A percentile compares a stretch with the other conserved stretches of the same genome.
Evolutionary conservation across 2,797 vertebrate species (phyloP).

Genomic region (Dermochelys coriacea): DNA sequence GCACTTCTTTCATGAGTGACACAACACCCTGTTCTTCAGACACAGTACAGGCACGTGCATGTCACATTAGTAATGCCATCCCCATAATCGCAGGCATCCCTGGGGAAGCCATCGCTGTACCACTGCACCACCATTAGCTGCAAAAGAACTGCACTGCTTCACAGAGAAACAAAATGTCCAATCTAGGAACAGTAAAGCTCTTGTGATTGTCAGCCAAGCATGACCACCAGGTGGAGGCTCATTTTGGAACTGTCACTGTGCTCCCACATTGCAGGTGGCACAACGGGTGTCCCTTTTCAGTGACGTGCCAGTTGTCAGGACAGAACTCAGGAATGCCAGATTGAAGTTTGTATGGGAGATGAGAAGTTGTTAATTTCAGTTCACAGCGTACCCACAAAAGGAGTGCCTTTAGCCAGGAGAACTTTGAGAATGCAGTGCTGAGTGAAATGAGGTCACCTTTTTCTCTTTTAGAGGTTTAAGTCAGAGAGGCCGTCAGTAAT

Average conservation of each 20-base stretch:
- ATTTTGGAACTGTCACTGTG: conserved; percentile 36
- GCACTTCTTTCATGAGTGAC: background rate
- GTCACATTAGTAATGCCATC: background rate
- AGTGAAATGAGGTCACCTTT: background rate
- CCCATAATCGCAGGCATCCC: background rate
- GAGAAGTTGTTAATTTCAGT: background rate
- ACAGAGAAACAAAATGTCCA: conserved; percentile 60
- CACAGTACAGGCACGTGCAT: background rate
- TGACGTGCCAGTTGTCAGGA: conserved; percentile 35
- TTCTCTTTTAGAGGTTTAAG: background rate
- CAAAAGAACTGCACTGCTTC: conserved; percentile 26
- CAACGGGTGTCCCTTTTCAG: conserved; percentile 58
- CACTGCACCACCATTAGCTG: background rate
- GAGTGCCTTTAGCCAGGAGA: background rate
- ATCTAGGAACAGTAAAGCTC: conserved; percentile 34
- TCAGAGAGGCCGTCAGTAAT: background rate
- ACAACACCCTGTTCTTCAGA: background rate
- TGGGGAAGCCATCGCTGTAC: background rate
- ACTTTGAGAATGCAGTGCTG: background rate
- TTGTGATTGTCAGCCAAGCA: background rate
- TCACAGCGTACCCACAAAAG: background rate
- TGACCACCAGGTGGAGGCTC: conserved; percentile 25
- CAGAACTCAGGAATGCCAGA: conserved; percentile 27
- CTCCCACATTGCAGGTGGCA: conserved; percentile 59
- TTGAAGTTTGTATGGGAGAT: conserved; percentile 23